Base-by-base conservation (phyloP, 1,140 invertebrate species). In the Ceratina calcarata region DNA sequence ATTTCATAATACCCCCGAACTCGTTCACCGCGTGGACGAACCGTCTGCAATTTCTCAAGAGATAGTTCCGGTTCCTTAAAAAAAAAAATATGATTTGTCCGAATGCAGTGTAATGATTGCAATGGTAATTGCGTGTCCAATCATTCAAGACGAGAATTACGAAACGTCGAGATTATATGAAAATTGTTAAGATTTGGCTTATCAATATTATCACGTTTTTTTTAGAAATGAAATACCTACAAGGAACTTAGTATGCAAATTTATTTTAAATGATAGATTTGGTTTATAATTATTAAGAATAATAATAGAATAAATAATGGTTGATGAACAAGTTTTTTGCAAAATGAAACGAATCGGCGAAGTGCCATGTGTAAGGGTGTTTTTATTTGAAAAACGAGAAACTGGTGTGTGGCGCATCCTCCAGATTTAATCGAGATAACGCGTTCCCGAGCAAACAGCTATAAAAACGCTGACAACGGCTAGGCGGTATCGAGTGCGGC, bases 1-100 rank as follows among this genome's bases (percentile, higher is more conserved):
- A 90, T 89, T 90, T 90, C 88, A 88, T 89, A 89, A 90, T 89
- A 90, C 87, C 86, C 87, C 77, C 82, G 80, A 79, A 86, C 85
- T 87, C 78, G 85, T 76, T 78, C 84, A 60, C 83, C 83, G 73
- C 57, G 80, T 73, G 85, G 84, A 86, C 84, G 84, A 80, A 78
- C 37, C 84, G 83, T 86, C 74, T 75, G 85, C 85, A 86, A 86
- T 83, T 86, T 86, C 85, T 86, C 80, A 77, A 60, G 62, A 77
- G 84, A 82, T 84, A 84, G 82, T 75, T 76, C 69, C 51, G 58
- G 60, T 81, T 76, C 68, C 72, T 68, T 45, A 85, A 45, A 45
- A 85, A 45, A 45, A 45, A 45, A 45, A 45, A 45, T 45, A 45
- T 45, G 0, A 45, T 45, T 45, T 45, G 37, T 10, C 37, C 37